A percentile compares a stretch with the other conserved stretches of the same genome.
Evolutionary conservation across 2,113 vertebrate genomes (phyloP).

Genomic region (Bos indicus): DNA sequence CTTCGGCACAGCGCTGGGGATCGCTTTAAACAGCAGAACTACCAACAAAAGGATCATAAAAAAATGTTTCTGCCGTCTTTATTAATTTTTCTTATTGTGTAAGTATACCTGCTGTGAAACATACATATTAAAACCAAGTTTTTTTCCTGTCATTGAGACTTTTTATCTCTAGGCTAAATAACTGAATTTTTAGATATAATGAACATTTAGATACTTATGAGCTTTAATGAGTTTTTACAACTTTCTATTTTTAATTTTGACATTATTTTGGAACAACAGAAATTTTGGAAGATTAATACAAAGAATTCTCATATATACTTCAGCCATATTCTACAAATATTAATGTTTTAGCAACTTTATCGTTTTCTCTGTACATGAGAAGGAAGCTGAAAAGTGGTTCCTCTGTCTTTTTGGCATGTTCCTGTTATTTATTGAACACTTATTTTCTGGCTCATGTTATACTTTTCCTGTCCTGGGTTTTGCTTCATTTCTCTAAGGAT

Average conservation of each 20-base stretch:
- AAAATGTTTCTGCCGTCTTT: background rate
- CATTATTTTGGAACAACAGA: background rate
- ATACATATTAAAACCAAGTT: background rate
- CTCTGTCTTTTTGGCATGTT: background rate
- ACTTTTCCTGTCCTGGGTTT: background rate
- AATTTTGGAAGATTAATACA: background rate
- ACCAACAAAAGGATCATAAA: background rate
- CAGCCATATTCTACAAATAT: background rate
- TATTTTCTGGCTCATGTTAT: background rate
- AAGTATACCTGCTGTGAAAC: background rate
- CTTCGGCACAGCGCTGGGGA: background rate
- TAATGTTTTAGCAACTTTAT: background rate
- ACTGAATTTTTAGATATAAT: background rate
- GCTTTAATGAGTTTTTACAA: background rate
- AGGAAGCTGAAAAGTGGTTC: background rate
- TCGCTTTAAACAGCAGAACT: background rate
- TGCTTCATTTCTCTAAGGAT: background rate
- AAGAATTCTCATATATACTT: background rate
- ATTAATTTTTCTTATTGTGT: background rate
- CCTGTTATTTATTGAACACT: background rate
- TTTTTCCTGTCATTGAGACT: background rate
- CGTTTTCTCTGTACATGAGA: background rate
- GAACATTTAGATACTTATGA: background rate
- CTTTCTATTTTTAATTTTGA: background rate
- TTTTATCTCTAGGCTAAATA: background rate